These are phyloP conservation scores for Nemopilema nomurai DNA, from an alignment of 30 jellyfish, hydroid and myxozoan genomes.

Conservation along the genomic window DNA sequence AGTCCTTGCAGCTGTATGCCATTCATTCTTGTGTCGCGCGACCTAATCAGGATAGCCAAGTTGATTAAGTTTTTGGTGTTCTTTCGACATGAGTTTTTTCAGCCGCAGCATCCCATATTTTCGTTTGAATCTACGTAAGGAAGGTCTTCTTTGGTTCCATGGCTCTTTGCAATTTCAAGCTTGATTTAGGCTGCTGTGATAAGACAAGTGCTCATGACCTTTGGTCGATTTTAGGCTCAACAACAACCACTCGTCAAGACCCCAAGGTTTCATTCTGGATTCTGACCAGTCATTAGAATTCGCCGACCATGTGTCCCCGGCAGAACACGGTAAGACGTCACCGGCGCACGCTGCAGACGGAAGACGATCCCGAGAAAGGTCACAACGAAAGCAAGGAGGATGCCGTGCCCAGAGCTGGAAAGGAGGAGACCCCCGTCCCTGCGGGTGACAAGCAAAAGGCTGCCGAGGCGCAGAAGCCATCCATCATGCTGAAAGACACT, in stretches of 20 bases:
- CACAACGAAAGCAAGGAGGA: neutral
- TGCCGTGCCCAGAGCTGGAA: neutral
- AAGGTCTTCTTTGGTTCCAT: no score
- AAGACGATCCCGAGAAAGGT: neutral
- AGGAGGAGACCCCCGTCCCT: neutral
- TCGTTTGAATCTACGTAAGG: no score
- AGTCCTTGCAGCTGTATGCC: neutral
- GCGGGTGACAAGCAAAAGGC: neutral
- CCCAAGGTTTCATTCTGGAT: constrained; percentile 54
- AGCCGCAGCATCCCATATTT: no score
- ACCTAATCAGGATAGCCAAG: no score
- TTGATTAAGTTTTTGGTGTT: no score
- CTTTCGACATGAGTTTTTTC: no score
- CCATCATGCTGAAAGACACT: neutral
- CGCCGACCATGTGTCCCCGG: constrained; percentile 50
- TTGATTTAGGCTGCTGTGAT: neutral
- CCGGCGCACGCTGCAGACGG: neutral
- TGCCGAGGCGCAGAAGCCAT: neutral
- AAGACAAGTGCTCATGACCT: no score
- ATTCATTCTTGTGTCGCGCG: neutral
- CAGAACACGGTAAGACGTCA: constrained; percentile 34
- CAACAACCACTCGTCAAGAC: constrained; percentile 31
- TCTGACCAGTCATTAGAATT: constrained; percentile 65
- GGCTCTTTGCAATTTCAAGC: neutral
- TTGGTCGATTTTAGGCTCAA: constrained; percentile 29